Conservation (phyloP, 2,797 vertebrate genomes). For the Presbytis comata region DNA sequence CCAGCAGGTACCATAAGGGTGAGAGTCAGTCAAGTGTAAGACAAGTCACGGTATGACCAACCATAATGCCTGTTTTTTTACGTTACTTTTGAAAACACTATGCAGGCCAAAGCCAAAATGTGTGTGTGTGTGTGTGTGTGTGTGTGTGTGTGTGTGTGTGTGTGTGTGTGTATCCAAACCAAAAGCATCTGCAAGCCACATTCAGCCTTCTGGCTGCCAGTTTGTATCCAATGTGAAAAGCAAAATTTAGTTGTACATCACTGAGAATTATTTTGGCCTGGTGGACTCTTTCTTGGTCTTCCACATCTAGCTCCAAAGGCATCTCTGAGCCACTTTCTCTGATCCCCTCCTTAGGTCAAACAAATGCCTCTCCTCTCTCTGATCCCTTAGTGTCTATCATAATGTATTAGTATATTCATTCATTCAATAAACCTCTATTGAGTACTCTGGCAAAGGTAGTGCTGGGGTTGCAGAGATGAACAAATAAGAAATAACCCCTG, state of each 20-base stretch:
- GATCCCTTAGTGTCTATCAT: background rate
- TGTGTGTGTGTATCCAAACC: background rate
- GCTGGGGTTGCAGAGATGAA: background rate
- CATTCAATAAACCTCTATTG: background rate
- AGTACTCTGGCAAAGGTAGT: background rate
- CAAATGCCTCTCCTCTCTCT: background rate
- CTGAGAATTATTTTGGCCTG: conserved; percentile 24
- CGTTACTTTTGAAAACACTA: conserved; percentile 50
- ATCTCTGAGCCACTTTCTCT: background rate
- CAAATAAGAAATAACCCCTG: background rate
- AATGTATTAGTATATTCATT: background rate
- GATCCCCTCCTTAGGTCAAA: background rate
- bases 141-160: no score
- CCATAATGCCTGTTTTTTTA: background rate
- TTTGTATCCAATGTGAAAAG: conserved; percentile 13
- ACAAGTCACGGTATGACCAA: background rate
- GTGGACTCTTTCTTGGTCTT: background rate
- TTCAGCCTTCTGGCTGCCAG: background rate
- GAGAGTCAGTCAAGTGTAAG: background rate
- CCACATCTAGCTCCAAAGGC: background rate
- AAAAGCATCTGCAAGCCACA: conserved; percentile 31
- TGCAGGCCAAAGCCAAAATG: background rate
- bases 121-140: no score
- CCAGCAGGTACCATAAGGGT: background rate
- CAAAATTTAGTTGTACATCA: background rate